Evolutionary conservation across 2,113 vertebrate genomes (phyloP).

Genomic region (Illadopsis cleaveri): DNA sequence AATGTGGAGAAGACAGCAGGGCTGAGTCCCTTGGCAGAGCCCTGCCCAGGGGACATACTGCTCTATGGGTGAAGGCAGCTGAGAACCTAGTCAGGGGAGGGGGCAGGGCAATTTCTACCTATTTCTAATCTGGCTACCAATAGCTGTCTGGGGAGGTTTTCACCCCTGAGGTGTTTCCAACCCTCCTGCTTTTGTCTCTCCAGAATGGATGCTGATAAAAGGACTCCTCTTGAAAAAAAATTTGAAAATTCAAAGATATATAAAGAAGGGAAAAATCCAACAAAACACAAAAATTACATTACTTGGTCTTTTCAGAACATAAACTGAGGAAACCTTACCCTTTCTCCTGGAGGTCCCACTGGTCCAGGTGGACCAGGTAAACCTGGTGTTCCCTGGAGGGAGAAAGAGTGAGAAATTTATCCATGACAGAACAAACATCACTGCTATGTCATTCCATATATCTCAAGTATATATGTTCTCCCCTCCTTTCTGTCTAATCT

Average conservation of each 20-base stretch:
- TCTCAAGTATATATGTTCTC: not conserved
- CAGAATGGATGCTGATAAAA: not conserved
- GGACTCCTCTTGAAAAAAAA: not conserved
- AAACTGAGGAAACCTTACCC: conserved; percentile 77
- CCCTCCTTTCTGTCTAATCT: not conserved
- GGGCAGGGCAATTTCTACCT: not conserved
- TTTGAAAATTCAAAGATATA: not conserved
- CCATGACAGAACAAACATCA: not conserved
- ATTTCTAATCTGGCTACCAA: not conserved
- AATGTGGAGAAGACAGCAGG: not conserved
- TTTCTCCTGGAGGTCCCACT: conserved; percentile 86
- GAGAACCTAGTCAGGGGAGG: not conserved
- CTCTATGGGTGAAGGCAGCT: not conserved
- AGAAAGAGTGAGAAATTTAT: conserved; percentile 21
- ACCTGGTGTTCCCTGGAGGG: conserved; percentile 84
- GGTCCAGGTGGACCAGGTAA: conserved; percentile 83
- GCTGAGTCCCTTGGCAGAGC: not conserved
- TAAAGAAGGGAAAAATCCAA: not conserved
- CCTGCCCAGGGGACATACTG: not conserved
- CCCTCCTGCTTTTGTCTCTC: not conserved
- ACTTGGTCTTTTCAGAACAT: not conserved
- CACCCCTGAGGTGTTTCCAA: not conserved
- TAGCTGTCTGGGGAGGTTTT: not conserved
- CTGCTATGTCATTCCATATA: not conserved
- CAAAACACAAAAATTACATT: not conserved